phyloP scores from a whole-genome alignment of 1,140 invertebrate genomes.

The Pachypeltis micranthus region DNA sequence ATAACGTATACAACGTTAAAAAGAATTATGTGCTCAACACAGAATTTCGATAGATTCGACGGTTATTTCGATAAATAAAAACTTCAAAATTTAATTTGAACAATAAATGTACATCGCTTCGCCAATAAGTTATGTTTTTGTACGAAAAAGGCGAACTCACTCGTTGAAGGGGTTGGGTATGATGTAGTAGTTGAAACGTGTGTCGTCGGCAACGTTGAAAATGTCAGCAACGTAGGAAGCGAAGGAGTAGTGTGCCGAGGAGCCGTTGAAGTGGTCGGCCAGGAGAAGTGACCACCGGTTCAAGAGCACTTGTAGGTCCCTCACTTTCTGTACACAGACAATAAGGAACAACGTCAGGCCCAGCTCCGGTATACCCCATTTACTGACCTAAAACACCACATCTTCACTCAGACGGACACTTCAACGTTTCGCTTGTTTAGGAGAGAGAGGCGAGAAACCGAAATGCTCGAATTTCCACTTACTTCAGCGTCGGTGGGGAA shows the following conservation, averaged over 20 bases:
- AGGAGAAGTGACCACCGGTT: conserved; percentile 18
- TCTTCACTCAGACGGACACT: no score
- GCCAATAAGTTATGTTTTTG: conserved; percentile 5
- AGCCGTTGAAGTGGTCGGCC: conserved; percentile 10
- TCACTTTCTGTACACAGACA: conserved; percentile 19
- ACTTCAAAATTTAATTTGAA: no score
- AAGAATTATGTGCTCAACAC: no score
- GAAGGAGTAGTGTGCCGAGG: conserved; percentile 17
- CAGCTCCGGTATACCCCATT: no score
- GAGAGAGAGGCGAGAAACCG: no score
- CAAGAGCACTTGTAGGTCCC: conserved; percentile 15
- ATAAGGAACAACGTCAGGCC: not conserved
- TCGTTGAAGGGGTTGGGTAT: not conserved
- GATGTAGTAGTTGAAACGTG: not conserved
- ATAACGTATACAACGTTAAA: no score
- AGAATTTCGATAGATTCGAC: no score
- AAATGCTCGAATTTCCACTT: no score
- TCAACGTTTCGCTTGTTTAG: no score
- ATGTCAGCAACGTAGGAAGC: conserved; percentile 18
- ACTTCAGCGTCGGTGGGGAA: no score
- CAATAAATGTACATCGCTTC: not conserved
- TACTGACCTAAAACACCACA: no score
- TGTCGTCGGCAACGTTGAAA: conserved; percentile 8
- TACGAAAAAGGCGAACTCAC: conserved; percentile 1
- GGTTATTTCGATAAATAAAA: no score